Conservation (phyloP, 2,113 vertebrate species). For the Tragelaphus imberbis region DNA sequence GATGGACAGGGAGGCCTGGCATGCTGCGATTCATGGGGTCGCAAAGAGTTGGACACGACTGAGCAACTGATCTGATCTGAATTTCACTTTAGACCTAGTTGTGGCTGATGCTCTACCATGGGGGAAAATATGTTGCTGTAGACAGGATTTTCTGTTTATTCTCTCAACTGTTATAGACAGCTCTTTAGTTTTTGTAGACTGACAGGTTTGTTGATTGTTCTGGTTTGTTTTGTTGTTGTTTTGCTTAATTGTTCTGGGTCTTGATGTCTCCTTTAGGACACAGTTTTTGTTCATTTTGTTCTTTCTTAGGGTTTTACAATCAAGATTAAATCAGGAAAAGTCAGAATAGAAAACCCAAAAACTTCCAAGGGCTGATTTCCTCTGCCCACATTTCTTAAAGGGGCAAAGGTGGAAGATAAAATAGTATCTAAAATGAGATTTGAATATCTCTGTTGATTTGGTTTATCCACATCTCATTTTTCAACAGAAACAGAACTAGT, state of each 20-base stretch:
- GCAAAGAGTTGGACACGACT: too few species aligned
- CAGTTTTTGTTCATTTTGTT: constrained; percentile 1
- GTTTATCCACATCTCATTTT: neutral
- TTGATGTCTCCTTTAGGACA: neutral
- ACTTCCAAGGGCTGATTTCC: neutral
- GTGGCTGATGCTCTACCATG: neutral
- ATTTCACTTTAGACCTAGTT: neutral
- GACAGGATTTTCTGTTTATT: neutral
- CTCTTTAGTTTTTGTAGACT: neutral
- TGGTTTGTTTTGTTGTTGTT: neutral
- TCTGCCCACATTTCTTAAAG: neutral
- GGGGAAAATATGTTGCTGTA: neutral
- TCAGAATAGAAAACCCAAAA: neutral
- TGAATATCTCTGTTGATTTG: neutral
- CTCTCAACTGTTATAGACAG: neutral
- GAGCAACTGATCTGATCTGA: too few species aligned
- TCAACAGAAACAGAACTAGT: neutral
- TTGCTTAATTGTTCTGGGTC: neutral
- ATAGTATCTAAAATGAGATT: neutral
- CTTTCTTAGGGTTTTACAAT: neutral
- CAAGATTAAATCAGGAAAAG: neutral
- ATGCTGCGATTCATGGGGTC: too few species aligned
- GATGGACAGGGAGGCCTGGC: too few species aligned
- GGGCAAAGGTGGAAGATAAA: neutral
- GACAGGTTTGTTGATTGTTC: neutral